These are phyloP conservation scores for Artibeus jamaicensis DNA, from an alignment of 2,797 vertebrate genomes.

Conservation along the genomic window DNA sequence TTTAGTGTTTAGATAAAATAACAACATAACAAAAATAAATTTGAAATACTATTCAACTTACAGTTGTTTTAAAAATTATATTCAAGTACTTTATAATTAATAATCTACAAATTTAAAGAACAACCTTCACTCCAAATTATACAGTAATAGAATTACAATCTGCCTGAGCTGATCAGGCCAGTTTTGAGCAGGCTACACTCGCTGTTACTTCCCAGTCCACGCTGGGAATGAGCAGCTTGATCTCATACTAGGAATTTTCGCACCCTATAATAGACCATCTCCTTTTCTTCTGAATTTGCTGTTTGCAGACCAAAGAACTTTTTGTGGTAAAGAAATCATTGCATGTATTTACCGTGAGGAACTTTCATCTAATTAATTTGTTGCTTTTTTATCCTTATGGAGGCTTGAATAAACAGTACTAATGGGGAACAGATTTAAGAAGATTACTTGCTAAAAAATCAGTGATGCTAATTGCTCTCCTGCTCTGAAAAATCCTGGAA, in stretches of 20 bases:
- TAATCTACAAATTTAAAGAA: neutral
- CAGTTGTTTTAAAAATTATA: neutral
- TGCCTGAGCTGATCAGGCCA: neutral
- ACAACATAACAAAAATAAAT: neutral
- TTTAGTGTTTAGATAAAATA: neutral
- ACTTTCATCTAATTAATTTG: slow-evolving; percentile 45
- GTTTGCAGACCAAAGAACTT: neutral
- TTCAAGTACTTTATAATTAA: neutral
- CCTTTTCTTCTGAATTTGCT: slow-evolving; percentile 16
- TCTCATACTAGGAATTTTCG: neutral
- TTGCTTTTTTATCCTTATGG: slow-evolving; percentile 6
- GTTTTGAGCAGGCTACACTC: neutral
- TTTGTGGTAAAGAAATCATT: slow-evolving; percentile 52
- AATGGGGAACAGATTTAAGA: slow-evolving; percentile 39
- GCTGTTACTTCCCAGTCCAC: neutral
- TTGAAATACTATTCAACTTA: neutral
- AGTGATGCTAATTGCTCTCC: slow-evolving; percentile 38
- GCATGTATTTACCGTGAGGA: slow-evolving; percentile 19
- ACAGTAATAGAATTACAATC: neutral
- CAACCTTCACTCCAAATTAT: neutral
- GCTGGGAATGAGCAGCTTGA: neutral
- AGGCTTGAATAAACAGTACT: slow-evolving; percentile 25
- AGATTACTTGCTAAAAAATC: slow-evolving; percentile 49
- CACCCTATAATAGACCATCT: neutral
- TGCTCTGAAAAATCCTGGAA: slow-evolving; percentile 2